Conservation (phyloP, 2,797 vertebrate species). For the Spondyliosoma cantharus region DNA sequence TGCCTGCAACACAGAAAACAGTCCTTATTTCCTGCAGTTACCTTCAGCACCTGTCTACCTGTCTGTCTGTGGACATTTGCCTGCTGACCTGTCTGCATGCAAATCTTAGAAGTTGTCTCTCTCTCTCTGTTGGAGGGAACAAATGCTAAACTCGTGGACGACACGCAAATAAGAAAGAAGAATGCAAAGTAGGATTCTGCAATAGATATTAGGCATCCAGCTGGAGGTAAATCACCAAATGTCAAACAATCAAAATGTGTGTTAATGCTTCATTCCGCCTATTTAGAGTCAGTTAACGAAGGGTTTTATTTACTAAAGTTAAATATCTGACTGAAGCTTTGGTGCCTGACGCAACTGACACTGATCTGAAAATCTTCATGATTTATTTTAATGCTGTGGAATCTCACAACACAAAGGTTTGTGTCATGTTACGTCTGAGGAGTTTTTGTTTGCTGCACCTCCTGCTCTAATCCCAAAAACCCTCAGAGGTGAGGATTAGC, state of each 20-base stretch:
- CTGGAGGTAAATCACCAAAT: too few relatives aligned
- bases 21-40: constrained; percentile 32
- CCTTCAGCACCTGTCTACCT: constrained; percentile 26
- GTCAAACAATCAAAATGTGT: too few relatives aligned
- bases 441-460: neutral
- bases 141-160: neutral
- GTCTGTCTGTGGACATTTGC: constrained; percentile 18
- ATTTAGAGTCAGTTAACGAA: too few relatives aligned
- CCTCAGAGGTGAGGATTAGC: constrained; percentile 8
- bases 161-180: constrained; percentile 5
- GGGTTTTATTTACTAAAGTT: too few relatives aligned
- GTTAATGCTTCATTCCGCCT: too few relatives aligned
- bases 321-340: neutral
- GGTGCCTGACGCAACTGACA: neutral
- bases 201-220: neutral
- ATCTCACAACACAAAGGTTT: neutral
- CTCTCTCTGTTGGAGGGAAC: neutral
- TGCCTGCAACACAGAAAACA: constrained; percentile 12
- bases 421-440: neutral
- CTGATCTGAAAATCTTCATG: neutral
- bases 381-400: constrained; percentile 1
- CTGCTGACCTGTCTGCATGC: constrained; percentile 8
- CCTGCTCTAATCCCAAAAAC: constrained; percentile 7
- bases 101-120: neutral
- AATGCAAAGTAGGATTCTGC: neutral